phyloP scores from a whole-genome alignment of 2,113 vertebrate species.

The Rana temporaria region DNA sequence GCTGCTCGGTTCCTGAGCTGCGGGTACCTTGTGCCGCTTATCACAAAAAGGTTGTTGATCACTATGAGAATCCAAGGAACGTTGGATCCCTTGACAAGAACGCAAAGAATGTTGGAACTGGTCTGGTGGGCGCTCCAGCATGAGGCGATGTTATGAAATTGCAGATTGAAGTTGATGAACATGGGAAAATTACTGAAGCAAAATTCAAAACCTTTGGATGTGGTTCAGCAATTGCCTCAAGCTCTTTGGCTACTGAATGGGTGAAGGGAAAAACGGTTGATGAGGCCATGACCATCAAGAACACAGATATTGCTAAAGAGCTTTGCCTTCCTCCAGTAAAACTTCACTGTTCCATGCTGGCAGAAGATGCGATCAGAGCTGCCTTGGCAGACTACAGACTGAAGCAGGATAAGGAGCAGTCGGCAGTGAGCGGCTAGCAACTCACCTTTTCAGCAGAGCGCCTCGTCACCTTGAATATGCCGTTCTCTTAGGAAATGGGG shows the following conservation, averaged over 20 bases:
- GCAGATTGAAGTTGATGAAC: conserved; percentile 86
- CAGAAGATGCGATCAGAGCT: conserved; percentile 94
- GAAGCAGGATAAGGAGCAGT: conserved; percentile 77
- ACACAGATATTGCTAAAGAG: too few species aligned
- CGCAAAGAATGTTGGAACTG: conserved; percentile 91
- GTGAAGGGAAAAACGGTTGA: conserved; percentile 98
- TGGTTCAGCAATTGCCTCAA: conserved; percentile 92
- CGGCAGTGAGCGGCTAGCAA: conserved; percentile 38
- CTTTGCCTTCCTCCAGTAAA: too few species aligned
- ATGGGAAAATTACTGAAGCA: conserved; percentile 89
- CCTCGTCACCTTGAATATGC: conserved; percentile 1
- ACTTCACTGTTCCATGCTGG: too few species aligned
- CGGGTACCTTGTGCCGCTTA: conserved; percentile 64
- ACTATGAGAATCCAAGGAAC: conserved; percentile 96
- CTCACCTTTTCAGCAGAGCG: neutral
- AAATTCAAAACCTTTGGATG: conserved; percentile 94
- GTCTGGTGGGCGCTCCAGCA: conserved; percentile 92
- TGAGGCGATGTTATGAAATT: conserved; percentile 96
- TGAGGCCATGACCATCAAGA: too few species aligned
- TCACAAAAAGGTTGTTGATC: conserved; percentile 83
- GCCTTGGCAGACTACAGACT: conserved; percentile 92
- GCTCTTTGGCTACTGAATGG: conserved; percentile 91
- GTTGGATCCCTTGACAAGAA: conserved; percentile 91
- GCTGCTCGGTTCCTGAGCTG: conserved; percentile 6
- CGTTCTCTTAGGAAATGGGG: conserved; percentile 8